Conservation (phyloP, 1,140 invertebrate species). For the Trinorchestia longiramus region DNA sequence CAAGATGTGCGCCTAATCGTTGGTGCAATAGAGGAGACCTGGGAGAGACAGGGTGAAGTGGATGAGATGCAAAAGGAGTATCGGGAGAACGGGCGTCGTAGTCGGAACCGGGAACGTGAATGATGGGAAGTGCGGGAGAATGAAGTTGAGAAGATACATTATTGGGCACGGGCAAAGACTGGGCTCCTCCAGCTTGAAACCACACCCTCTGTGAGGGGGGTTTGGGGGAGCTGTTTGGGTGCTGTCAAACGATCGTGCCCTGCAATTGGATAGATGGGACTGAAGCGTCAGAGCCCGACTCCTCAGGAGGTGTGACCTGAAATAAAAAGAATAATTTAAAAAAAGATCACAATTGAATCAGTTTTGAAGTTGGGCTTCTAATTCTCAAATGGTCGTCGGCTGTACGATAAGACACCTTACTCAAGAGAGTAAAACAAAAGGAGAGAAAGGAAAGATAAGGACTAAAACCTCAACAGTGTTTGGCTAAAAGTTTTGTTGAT, state of each 20-base stretch:
- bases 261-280: conserved; percentile 66
- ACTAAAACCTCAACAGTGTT: too few species aligned
- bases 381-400: too few species aligned
- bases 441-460: too few species aligned
- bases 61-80: not conserved
- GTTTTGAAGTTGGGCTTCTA: too few species aligned
- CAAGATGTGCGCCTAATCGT: not conserved
- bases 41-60: not conserved
- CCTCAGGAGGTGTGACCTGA: conserved; percentile 66
- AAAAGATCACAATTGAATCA: too few species aligned
- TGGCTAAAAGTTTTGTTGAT: too few species aligned
- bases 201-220: conserved; percentile 35
- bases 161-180: conserved; percentile 30
- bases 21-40: not conserved
- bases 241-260: conserved; percentile 66
- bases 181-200: conserved; percentile 23
- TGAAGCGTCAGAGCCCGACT: conserved; percentile 66
- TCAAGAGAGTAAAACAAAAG: too few species aligned
- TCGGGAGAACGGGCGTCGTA: not conserved
- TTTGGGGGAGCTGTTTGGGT: conserved; percentile 19
- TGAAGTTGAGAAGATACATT: not conserved
- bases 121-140: conserved; percentile 13
- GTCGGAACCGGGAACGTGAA: not conserved
- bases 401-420: not conserved
- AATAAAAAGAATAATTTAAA: not conserved